Conservation (phyloP, 2,797 vertebrate genomes). For the Falco naumanni region DNA sequence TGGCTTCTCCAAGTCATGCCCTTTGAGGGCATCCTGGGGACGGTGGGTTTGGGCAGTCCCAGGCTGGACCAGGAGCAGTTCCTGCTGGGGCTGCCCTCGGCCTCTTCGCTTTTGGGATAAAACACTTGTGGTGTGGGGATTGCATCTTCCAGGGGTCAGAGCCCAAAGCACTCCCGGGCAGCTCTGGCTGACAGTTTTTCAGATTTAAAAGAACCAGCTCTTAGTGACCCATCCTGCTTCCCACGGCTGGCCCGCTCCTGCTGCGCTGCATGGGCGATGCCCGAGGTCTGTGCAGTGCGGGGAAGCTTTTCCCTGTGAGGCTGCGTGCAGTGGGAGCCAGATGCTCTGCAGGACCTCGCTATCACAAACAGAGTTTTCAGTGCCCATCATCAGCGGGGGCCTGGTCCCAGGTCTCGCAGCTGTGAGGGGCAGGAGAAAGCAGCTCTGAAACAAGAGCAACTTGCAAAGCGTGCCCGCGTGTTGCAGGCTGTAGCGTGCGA, state of each 20-base stretch:
- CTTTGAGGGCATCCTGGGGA: not conserved
- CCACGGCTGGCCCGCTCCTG: not conserved
- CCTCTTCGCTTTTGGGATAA: not conserved
- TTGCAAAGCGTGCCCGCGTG: rapidly evolving
- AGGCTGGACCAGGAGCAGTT: not conserved
- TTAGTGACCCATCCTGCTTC: not conserved
- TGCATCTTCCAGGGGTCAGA: not conserved
- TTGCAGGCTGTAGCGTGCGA: rapidly evolving
- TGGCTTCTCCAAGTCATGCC: not conserved
- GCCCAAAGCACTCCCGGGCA: not conserved
- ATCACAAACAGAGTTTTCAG: not conserved
- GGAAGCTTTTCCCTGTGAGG: not conserved
- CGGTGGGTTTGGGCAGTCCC: not conserved
- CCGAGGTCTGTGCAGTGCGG: rapidly evolving
- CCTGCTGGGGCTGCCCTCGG: not conserved
- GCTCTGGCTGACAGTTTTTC: not conserved
- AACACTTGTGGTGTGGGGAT: not conserved
- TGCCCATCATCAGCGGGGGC: rapidly evolving
- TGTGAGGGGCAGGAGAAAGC: not conserved
- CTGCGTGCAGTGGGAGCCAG: not conserved
- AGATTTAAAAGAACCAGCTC: not conserved
- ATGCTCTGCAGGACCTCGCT: not conserved
- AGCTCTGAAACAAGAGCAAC: not conserved
- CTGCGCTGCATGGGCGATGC: rapidly evolving
- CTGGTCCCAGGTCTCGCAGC: not conserved